Base-by-base conservation (phyloP, 2,888 invertebrate genomes). In the Eristalis tenax region DNA sequence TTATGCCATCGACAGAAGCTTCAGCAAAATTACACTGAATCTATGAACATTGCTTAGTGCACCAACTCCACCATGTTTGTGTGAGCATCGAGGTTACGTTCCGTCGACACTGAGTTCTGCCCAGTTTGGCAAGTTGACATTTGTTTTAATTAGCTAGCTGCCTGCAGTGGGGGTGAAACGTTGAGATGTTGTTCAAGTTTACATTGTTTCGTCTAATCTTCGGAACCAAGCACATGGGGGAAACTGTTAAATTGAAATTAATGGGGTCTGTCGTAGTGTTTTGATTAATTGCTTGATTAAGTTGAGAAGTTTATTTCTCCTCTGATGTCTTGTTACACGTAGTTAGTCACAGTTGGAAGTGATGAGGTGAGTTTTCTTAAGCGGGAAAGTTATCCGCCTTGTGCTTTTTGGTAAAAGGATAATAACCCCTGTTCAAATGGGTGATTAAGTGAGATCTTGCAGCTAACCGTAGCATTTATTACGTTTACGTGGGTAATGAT, bases 1-100 rank as follows among this genome's bases (percentile, higher is more conserved):
- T 61, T 71, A 61, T 59, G 59, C 22, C n/a, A 69, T 70, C 57
- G 69, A 70, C 69, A 70, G 69, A 26, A 40, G 26, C 61, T 59
- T 71, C 59, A 38, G 71, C 28, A 38, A 40, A 71, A 71, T 71
- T 71, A 40, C 35, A 61, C 59, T 40, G 40, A 59, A 8, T 18
- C 50, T 18, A 18, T 50, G 18, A 18, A 18, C 50, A 28, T 28
- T 43, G 43, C 28, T 50, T 26, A 26, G 26, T 15, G 68, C 50
- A 50, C 4, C 6, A 50, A 50, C n/a, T n/a, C n/a, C 18, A 3
- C 18, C 50, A 50, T 18, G 50, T 18, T 50, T 18, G 18, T 18
- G 18, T 18, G 18, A 50, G 8, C n/a, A 18, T 18, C 18, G 50
- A 18, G 50, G 50, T 50, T 50, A 18, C 50, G 35, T 59, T 26